phyloP scores from a whole-genome alignment of 2,797 vertebrate genomes.

The Muscicapa striata region DNA sequence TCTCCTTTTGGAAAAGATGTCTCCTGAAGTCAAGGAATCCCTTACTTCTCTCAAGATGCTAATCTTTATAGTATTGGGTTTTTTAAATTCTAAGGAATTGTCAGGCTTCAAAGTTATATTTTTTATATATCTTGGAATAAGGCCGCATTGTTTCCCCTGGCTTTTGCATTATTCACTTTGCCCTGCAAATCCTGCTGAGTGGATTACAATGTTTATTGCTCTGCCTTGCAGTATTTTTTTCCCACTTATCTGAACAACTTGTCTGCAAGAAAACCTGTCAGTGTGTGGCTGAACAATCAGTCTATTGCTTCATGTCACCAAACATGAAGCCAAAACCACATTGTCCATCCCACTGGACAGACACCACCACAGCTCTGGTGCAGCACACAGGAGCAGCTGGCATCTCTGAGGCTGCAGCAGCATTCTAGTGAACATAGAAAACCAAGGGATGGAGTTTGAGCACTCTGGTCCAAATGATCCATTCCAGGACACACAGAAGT shows the following conservation, averaged over 20 bases:
- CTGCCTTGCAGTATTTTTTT: background rate
- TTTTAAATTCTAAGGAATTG: background rate
- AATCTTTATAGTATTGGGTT: background rate
- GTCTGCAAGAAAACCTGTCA: background rate
- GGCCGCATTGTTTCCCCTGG: background rate
- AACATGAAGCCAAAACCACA: background rate
- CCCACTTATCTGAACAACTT: background rate
- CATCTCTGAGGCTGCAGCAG: background rate
- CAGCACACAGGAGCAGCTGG: background rate
- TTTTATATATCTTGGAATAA: background rate
- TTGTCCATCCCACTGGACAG: fast-evolving
- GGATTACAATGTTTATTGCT: background rate
- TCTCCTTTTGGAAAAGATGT: background rate
- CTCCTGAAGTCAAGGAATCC: background rate
- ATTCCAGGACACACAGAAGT: background rate
- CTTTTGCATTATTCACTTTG: background rate
- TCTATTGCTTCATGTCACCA: fast-evolving
- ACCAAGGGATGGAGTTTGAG: background rate
- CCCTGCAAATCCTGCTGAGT: background rate
- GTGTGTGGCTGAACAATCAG: background rate
- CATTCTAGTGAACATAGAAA: background rate
- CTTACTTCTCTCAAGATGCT: background rate
- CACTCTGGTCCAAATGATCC: background rate
- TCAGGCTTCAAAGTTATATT: background rate
- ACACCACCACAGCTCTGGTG: background rate